Evolutionary conservation across 2,113 vertebrate genomes (phyloP).

Genomic region (Antechinus stuartii): DNA sequence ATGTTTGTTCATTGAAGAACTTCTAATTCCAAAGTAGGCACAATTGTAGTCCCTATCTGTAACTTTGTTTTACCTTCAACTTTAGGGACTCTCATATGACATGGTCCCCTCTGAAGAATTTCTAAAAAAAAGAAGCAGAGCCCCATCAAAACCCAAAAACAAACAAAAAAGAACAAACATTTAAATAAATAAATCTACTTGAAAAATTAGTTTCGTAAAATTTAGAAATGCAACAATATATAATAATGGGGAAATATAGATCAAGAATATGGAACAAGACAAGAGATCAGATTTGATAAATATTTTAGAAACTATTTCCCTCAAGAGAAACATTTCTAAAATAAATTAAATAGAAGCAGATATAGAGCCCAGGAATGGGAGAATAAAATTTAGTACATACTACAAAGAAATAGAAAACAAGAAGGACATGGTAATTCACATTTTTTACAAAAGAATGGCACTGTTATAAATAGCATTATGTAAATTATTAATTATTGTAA

Average conservation of each 20-base stretch:
- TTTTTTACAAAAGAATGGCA: background rate
- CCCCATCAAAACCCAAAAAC: no score
- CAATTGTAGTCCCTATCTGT: background rate
- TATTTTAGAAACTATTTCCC: background rate
- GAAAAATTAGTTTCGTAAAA: background rate
- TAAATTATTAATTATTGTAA: background rate
- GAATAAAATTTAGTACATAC: background rate
- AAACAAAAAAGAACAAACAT: background rate
- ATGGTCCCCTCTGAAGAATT: background rate
- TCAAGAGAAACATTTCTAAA: background rate
- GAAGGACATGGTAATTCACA: background rate
- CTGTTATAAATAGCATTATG: background rate
- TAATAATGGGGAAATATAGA: background rate
- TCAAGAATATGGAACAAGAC: background rate
- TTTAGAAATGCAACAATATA: background rate
- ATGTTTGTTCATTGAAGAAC: background rate
- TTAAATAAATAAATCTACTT: background rate
- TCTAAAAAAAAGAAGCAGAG: background rate
- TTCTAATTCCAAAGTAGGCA: background rate
- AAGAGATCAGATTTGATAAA: background rate
- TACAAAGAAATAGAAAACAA: background rate
- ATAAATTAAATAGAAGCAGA: background rate
- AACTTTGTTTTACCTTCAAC: background rate
- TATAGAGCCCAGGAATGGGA: background rate
- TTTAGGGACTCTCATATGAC: background rate